Evolutionary conservation across 2,113 vertebrate species (phyloP).

Genomic region (Odobenus rosmarus): DNA sequence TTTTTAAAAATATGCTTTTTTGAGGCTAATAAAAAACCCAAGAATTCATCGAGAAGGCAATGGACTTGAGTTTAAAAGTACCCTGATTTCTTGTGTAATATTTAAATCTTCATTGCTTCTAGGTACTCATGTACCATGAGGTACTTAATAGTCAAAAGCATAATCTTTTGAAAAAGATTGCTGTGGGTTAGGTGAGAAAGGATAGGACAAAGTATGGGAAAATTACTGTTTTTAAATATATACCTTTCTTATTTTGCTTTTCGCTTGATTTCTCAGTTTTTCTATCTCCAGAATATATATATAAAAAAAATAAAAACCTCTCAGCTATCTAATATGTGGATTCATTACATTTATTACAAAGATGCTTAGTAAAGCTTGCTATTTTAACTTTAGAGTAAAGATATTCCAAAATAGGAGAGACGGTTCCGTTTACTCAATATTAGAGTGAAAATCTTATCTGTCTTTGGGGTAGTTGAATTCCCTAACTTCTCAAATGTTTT

Average conservation of each 20-base stretch:
- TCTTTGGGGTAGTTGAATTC: slow-evolving; percentile 10
- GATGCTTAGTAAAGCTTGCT: background rate
- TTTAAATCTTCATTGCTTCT: background rate
- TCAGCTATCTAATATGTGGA: background rate
- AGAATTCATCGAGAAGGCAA: background rate
- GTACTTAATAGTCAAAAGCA: background rate
- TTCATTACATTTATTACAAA: background rate
- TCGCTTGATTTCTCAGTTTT: background rate
- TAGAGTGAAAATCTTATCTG: slow-evolving; percentile 17
- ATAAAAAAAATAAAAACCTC: background rate
- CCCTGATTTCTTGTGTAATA: background rate
- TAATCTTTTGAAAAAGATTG: background rate
- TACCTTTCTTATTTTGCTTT: background rate
- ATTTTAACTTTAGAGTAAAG: background rate
- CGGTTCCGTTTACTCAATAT: background rate
- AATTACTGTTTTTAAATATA: background rate
- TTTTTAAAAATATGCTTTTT: background rate
- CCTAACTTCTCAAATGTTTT: slow-evolving; percentile 44
- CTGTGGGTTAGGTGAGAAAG: background rate
- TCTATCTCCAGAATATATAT: background rate
- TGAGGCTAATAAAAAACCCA: background rate
- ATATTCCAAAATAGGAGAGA: background rate
- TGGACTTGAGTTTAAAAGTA: background rate
- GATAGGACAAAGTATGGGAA: background rate
- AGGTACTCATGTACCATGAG: background rate